These are phyloP conservation scores for Acanthosepion pharaonis DNA, from an alignment of 2,888 invertebrate species.

Conservation along the genomic window DNA sequence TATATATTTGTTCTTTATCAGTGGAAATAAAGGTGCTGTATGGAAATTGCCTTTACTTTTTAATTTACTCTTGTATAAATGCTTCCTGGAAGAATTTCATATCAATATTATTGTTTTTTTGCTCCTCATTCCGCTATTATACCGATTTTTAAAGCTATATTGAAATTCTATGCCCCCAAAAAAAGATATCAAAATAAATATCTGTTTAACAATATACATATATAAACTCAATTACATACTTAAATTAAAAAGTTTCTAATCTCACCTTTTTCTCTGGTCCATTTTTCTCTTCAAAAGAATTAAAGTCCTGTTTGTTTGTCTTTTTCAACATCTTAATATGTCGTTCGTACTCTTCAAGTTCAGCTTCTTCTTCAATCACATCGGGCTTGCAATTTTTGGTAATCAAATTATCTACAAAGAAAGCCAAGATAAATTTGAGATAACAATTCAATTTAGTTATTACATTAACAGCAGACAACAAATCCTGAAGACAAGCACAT, in stretches of 20 bases:
- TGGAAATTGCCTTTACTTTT: background rate
- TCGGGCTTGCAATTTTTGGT: slow-evolving; percentile 68
- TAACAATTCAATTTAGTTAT: no score
- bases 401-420: slow-evolving; percentile 67
- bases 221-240: background rate
- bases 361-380: slow-evolving; percentile 64
- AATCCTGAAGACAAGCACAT: no score
- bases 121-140: no score
- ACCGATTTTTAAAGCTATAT: no score
- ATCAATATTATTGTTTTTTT: no score
- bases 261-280: slow-evolving; percentile 68
- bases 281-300: slow-evolving; percentile 63
- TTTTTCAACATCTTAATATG: slow-evolving; percentile 71
- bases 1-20: background rate
- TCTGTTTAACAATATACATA: no score
- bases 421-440: background rate
- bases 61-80: no score
- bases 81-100: no score
- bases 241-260: background rate
- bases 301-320: slow-evolving; percentile 64
- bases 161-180: no score
- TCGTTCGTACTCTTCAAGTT: slow-evolving; percentile 68
- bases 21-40: background rate
- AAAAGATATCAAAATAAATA: no score
- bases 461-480: no score